Evolutionary conservation across 37 sponge, comb jelly and placozoan species (phyloP), one percentile per base, ranked within the genome.

Genomic region (Cliona cf. orientalis): DNA sequence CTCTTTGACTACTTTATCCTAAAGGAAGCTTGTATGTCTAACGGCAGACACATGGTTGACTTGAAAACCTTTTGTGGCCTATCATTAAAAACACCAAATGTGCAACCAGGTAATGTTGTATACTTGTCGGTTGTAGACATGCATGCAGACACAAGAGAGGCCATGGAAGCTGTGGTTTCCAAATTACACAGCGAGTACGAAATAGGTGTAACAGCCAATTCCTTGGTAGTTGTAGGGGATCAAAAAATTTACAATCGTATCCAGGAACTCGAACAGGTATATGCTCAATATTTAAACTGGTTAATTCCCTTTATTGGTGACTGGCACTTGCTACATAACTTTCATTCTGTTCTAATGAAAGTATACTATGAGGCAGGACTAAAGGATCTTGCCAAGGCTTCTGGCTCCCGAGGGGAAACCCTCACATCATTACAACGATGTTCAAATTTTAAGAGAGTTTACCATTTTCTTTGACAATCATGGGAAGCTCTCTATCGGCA

Each of bases 311-410:
- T 65, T 43, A 3, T 31, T 29, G 80, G 80, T 19, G 80, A 79
- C 53, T 79, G 80, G 80, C 80, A 79, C 32, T 3, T 79, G 7
- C 49, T 79, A 21, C 41, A 79, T 5, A 66, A 41, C 36, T 66
- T 43, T 45, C 80, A 79, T n/a, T 11, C 46, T 23, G 69, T 65
- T 32, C 37, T 76, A 21, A 76, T 76, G 78, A 76, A 60, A 31
- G 22, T 58, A 5, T 76, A 76, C 40, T 79, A 28, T 23, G 67
- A 61, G 14, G 80, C 80, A 29, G 80, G 80, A 42, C 67, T 79
- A 26, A 61, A 66, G 14, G 45, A 39, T 25, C 11, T 79, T 26
- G 80, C 80, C 7, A 4, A 79, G 19, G 43, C 80, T 26, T 11
- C 12, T 76, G 76, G 76, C 6, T 76, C 22, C 25, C 32, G n/a